Evolutionary conservation across 2,888 invertebrate genomes (phyloP).

Genomic region (Melitaea athalia): DNA sequence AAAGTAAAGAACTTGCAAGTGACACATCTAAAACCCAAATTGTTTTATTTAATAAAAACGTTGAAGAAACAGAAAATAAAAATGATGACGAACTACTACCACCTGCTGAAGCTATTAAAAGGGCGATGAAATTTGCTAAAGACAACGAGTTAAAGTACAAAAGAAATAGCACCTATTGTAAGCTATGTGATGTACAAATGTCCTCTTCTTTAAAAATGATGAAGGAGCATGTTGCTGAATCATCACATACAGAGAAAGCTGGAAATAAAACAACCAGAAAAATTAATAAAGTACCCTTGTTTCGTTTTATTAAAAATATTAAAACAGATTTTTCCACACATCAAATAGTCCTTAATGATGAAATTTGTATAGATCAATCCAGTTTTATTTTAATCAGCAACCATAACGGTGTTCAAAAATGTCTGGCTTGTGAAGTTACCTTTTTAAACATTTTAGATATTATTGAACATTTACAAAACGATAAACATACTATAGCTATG

Average conservation of each 20-base stretch:
- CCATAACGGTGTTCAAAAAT: conserved; percentile 35
- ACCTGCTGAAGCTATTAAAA: conserved; percentile 24
- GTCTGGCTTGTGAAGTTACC: conserved; percentile 44
- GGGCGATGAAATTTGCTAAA: conserved; percentile 41
- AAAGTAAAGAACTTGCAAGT: neutral
- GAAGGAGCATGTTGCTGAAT: conserved; percentile 51
- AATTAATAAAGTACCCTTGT: conserved; percentile 8
- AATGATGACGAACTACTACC: conserved; percentile 11
- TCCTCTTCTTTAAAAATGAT: conserved; percentile 46
- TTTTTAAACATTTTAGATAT: conserved; percentile 5
- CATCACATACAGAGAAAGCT: conserved; percentile 44
- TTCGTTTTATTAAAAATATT: conserved; percentile 12
- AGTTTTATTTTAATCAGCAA: conserved; percentile 44
- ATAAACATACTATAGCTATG: conserved; percentile 30
- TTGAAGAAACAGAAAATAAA: neutral
- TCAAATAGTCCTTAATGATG: conserved; percentile 45
- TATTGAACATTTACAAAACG: conserved; percentile 19
- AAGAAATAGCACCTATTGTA: conserved; percentile 44
- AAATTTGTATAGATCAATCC: conserved; percentile 40
- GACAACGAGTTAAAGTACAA: conserved; percentile 47
- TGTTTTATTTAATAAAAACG: neutral
- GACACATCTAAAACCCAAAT: neutral
- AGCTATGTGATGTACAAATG: conserved; percentile 44
- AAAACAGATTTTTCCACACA: neutral
- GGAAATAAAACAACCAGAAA: neutral